phyloP scores from a whole-genome alignment of 1,140 invertebrate genomes.

The Platyscapa corneri region DNA sequence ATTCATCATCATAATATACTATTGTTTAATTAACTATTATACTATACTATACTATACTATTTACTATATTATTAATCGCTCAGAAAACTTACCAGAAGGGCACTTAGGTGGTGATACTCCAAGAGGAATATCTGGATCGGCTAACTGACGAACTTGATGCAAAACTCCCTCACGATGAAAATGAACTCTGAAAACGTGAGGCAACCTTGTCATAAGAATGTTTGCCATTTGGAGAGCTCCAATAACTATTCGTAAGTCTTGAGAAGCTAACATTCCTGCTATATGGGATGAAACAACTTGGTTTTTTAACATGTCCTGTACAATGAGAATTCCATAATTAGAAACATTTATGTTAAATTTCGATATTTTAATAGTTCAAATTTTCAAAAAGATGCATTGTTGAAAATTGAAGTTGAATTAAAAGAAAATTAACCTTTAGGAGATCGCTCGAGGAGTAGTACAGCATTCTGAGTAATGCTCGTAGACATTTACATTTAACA shows the following conservation, averaged over 20 bases:
- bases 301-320: conserved; percentile 88
- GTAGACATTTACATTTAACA: conserved; percentile 95
- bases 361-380: too few species aligned
- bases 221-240: conserved; percentile 97
- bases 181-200: conserved; percentile 94
- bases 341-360: not conserved
- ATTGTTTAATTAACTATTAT: too few species aligned
- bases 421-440: conserved; percentile 75
- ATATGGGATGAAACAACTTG: conserved; percentile 97
- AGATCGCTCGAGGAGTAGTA: conserved; percentile 93
- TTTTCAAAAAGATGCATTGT: not conserved
- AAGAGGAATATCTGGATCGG: conserved; percentile 79
- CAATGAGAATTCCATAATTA: conserved; percentile 44
- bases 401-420: not conserved
- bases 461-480: conserved; percentile 96
- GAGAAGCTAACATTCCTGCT: conserved; percentile 97
- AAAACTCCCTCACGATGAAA: conserved; percentile 96
- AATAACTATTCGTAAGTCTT: conserved; percentile 95
- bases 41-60: too few species aligned
- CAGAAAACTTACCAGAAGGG: conserved; percentile 65
- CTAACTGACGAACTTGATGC: conserved; percentile 90
- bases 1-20: too few species aligned
- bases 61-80: not conserved
- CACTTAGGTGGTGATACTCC: conserved; percentile 79
- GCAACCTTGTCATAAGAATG: conserved; percentile 96